These are phyloP conservation scores for Eospalax fontanierii DNA, from an alignment of 2,797 vertebrate species.

Conservation along the genomic window DNA sequence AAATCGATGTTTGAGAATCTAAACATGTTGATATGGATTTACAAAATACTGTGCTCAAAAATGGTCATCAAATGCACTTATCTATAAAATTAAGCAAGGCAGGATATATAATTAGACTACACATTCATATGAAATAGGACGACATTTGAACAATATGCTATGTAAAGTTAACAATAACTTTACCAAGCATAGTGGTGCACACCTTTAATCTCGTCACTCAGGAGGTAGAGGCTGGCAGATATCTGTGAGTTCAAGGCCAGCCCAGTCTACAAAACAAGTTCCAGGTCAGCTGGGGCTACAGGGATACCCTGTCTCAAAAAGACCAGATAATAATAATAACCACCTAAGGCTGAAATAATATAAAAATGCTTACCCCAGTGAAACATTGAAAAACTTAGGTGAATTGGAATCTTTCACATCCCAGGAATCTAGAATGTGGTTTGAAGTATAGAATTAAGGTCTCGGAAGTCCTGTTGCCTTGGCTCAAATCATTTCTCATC, in stretches of 20 bases:
- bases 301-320: too few species aligned
- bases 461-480: background rate
- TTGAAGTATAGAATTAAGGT: background rate
- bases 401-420: too few species aligned
- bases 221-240: too few species aligned
- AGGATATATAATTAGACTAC: background rate
- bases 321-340: too few species aligned
- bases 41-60: constrained; percentile 6
- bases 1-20: background rate
- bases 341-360: background rate
- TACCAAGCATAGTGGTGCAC: too few species aligned
- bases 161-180: background rate
- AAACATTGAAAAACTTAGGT: background rate
- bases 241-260: too few species aligned
- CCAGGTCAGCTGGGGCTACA: too few species aligned
- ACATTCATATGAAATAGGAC: background rate
- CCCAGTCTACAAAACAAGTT: too few species aligned
- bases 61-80: background rate
- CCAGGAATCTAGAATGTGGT: background rate
- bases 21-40: background rate
- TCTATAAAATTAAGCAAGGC: background rate
- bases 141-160: background rate
- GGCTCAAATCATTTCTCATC: background rate
- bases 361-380: background rate
- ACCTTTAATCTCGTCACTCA: too few species aligned